phyloP scores from a whole-genome alignment of 1,140 invertebrate species.

The Trichonephila inaurata region DNA sequence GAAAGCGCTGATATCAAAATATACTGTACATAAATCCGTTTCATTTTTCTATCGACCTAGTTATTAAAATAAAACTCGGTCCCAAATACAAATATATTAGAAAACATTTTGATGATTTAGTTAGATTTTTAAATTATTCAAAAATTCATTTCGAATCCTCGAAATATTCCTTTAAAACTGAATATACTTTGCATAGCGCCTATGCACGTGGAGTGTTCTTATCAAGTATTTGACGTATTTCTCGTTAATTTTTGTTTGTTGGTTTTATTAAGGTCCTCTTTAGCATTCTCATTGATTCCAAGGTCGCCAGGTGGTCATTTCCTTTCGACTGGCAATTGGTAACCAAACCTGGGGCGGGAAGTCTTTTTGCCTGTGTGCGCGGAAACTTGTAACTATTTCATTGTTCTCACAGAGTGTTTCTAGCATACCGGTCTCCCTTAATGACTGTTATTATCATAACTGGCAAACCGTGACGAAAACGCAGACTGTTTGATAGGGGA shows the following conservation, averaged over 20 bases:
- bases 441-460: slow-evolving; percentile 60
- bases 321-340: not conserved
- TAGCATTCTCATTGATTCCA: slow-evolving; percentile 24
- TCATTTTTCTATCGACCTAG: too few species aligned
- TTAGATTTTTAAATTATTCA: too few species aligned
- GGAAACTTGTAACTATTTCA: slow-evolving; percentile 57
- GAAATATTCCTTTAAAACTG: not conserved
- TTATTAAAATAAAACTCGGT: too few species aligned
- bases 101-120: too few species aligned
- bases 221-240: not conserved
- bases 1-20: too few species aligned
- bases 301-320: slow-evolving; percentile 55
- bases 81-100: too few species aligned
- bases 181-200: not conserved
- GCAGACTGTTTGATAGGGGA: not conserved
- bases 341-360: slow-evolving; percentile 48
- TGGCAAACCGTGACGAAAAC: slow-evolving; percentile 55
- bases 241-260: not conserved
- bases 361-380: slow-evolving; percentile 25
- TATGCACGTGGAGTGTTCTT: too few species aligned
- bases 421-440: slow-evolving; percentile 47
- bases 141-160: too few species aligned
- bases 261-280: not conserved
- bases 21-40: too few species aligned
- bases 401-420: slow-evolving; percentile 54